Evolutionary conservation across 2,888 invertebrate species (phyloP).

Genomic region (Amiota communis): DNA sequence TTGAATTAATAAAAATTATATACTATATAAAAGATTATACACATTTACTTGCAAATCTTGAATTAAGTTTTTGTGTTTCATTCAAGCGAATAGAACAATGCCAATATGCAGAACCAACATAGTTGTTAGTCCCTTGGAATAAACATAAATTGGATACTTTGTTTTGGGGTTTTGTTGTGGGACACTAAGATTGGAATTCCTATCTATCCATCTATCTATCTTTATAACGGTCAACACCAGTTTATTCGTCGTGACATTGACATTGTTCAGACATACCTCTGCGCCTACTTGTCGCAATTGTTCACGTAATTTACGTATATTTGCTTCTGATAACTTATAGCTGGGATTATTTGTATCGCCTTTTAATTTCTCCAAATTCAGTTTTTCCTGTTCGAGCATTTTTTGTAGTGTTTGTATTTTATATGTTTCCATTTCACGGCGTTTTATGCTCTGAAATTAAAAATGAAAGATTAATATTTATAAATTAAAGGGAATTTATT

Average conservation of each 20-base stretch:
- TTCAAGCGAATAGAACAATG: not conserved
- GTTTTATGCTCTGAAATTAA: constrained; percentile 83
- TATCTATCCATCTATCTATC: not conserved
- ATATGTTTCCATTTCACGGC: constrained; percentile 86
- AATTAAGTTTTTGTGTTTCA: not conserved
- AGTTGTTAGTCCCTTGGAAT: constrained; percentile 23
- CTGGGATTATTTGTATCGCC: constrained; percentile 72
- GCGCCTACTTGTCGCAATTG: constrained; percentile 73
- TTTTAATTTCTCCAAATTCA: constrained; percentile 85
- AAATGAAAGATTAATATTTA: not conserved
- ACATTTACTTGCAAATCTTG: too few species aligned
- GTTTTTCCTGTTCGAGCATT: constrained; percentile 91
- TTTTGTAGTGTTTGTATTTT: constrained; percentile 88
- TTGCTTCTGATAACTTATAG: constrained; percentile 72
- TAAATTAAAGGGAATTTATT: constrained; percentile 26
- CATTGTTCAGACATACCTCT: constrained; percentile 68
- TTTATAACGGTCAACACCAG: not conserved
- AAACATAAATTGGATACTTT: too few species aligned
- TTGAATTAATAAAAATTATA: not conserved
- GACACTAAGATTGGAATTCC: too few species aligned
- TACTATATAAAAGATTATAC: too few species aligned
- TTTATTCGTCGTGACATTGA: not conserved
- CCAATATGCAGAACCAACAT: not conserved
- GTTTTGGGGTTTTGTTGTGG: too few species aligned
- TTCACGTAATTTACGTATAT: constrained; percentile 71